A percentile compares a stretch with the other conserved stretches of the same genome.
phyloP scores from a whole-genome alignment of 2,113 vertebrate species.

The Indri indri region DNA sequence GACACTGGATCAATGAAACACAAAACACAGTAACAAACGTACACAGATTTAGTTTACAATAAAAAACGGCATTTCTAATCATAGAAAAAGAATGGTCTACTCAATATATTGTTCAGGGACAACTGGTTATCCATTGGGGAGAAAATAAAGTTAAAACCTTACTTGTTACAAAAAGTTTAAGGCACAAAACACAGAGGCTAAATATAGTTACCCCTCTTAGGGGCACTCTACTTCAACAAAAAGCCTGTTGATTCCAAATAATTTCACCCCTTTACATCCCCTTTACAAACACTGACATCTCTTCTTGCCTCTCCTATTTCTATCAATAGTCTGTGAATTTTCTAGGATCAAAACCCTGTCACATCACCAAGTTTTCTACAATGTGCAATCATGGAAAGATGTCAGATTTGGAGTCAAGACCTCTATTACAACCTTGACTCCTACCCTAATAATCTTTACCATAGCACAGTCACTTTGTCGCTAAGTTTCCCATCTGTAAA shows the following conservation, averaged over 20 bases:
- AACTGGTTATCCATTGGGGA: not conserved
- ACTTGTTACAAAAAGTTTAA: not conserved
- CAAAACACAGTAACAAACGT: not conserved
- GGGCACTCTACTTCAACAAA: not conserved
- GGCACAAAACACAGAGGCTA: constrained; percentile 11
- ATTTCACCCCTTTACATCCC: not conserved
- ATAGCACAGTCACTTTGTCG: constrained; percentile 19
- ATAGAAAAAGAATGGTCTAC: not conserved
- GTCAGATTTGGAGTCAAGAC: not conserved
- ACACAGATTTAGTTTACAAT: not conserved
- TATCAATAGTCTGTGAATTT: not conserved
- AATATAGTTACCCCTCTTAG: not conserved
- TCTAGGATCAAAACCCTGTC: constrained; percentile 17
- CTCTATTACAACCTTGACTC: not conserved
- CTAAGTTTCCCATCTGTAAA: not conserved
- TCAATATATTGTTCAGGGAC: not conserved
- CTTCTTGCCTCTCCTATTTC: not conserved
- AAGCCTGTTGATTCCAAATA: not conserved
- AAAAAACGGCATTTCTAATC: not conserved
- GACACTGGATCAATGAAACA: not conserved
- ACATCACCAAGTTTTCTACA: not conserved
- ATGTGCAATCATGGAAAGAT: not conserved
- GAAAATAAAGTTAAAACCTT: not conserved
- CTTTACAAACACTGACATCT: not conserved
- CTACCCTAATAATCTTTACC: constrained; percentile 21